Conservation (phyloP, 1,140 invertebrate species). For the Paracyclopina nana region DNA sequence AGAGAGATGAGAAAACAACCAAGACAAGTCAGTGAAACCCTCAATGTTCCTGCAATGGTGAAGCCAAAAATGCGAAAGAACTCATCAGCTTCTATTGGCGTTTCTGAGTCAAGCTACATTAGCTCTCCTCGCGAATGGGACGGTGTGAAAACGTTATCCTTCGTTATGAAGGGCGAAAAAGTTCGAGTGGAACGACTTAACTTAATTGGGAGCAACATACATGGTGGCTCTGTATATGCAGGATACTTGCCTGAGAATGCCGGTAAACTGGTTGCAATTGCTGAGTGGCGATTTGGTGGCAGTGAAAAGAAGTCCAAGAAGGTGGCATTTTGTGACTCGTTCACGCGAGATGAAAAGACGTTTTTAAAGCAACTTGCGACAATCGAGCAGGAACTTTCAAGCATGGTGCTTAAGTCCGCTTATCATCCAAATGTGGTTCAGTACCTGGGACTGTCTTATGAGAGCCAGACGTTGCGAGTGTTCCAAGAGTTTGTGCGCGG, state of each 20-base stretch:
- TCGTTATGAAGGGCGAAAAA: conserved; percentile 3
- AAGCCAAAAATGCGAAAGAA: too few relatives aligned
- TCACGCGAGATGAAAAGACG: not conserved
- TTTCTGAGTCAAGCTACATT: conserved; percentile 21
- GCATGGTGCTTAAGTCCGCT: conserved; percentile 39
- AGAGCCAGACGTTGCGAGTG: conserved; percentile 21
- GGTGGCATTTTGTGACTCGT: conserved; percentile 12
- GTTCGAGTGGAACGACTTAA: conserved; percentile 20
- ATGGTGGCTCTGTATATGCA: conserved; percentile 42
- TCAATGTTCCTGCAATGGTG: too few relatives aligned
- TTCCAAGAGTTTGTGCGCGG: conserved; percentile 40
- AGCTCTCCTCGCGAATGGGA: conserved; percentile 16
- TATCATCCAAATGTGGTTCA: conserved; percentile 44
- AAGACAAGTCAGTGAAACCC: too few relatives aligned
- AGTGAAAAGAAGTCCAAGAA: conserved; percentile 20
- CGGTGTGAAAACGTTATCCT: not conserved
- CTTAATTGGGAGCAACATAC: conserved; percentile 34
- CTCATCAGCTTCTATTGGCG: too few relatives aligned
- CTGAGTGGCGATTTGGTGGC: conserved; percentile 44
- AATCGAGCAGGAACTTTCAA: conserved; percentile 47
- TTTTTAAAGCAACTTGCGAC: conserved; percentile 21
- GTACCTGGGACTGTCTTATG: conserved; percentile 44
- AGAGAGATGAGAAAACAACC: too few relatives aligned
- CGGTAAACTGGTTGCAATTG: conserved; percentile 43
- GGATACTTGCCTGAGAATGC: conserved; percentile 42